Evolutionary conservation across 2,888 invertebrate genomes (phyloP).

Genomic region (Pristionchus maxplancki): DNA sequence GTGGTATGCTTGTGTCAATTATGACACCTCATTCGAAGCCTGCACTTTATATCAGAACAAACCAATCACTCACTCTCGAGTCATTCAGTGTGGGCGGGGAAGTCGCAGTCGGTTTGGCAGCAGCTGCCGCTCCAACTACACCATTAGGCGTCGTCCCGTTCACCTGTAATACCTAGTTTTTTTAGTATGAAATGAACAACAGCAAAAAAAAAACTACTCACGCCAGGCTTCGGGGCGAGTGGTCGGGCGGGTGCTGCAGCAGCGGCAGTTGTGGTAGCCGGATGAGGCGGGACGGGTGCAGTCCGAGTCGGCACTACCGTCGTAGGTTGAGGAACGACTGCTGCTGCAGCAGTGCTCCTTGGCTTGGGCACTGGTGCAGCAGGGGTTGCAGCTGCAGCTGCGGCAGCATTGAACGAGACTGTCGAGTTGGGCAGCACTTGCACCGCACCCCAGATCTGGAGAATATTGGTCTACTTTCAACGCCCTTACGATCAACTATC

Average conservation of each 20-base stretch:
- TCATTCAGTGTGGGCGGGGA: slow-evolving; percentile 40
- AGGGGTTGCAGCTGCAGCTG: background rate
- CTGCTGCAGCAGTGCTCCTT: background rate
- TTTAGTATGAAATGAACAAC: background rate
- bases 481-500: background rate
- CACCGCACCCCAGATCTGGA: slow-evolving; percentile 48
- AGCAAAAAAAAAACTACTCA: background rate
- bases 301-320: background rate
- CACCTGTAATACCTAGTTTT: background rate
- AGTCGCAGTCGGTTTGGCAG: background rate
- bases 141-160: slow-evolving; percentile 20
- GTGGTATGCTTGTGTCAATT: no score
- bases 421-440: slow-evolving; percentile 45
- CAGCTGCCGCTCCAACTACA: background rate
- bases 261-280: background rate
- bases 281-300: background rate
- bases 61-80: background rate
- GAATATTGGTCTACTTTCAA: background rate
- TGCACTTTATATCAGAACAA: no score
- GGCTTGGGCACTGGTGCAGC: slow-evolving; percentile 30
- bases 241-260: background rate
- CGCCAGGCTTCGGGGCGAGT: slow-evolving; percentile 16
- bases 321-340: background rate
- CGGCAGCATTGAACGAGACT: slow-evolving; percentile 18
- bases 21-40: no score